These are phyloP conservation scores for Molossus alvarezi DNA, from an alignment of 2,797 vertebrate species.

Conservation along the genomic window DNA sequence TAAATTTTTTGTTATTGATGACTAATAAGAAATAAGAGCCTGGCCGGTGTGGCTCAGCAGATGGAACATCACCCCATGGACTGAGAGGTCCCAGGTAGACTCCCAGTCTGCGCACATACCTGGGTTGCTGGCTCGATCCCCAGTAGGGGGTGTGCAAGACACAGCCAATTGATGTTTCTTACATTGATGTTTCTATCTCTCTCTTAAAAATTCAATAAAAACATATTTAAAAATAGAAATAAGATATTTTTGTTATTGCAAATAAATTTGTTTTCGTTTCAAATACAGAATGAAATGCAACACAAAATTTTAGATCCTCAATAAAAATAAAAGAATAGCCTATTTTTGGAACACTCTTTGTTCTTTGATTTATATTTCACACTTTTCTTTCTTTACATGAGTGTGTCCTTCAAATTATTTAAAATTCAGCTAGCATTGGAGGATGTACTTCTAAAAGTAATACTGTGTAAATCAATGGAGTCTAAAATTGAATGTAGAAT, in stretches of 20 bases:
- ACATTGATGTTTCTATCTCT: no score
- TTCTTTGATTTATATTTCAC: conserved; percentile 63
- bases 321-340: conserved; percentile 57
- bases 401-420: conserved; percentile 52
- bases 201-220: no score
- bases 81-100: no score
- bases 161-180: no score
- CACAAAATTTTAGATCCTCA: conserved; percentile 21
- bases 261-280: conserved; percentile 71
- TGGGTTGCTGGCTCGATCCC: no score
- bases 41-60: no score
- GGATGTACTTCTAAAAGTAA: conserved; percentile 58
- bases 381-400: conserved; percentile 29
- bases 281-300: conserved; percentile 73
- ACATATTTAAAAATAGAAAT: conserved; percentile 4
- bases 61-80: no score
- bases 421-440: conserved; percentile 36
- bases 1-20: conserved; percentile 67
- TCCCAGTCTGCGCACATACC: no score
- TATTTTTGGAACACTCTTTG: conserved; percentile 50
- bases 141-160: no score
- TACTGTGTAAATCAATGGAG: conserved; percentile 52
- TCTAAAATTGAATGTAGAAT: conserved; percentile 65
- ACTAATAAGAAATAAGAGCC: conserved; percentile 68
- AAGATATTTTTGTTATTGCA: conserved; percentile 74